A percentile compares a stretch with the other conserved stretches of the same genome.
Conservation (phyloP, 2,797 vertebrate species). For the Potorous gilbertii region DNA sequence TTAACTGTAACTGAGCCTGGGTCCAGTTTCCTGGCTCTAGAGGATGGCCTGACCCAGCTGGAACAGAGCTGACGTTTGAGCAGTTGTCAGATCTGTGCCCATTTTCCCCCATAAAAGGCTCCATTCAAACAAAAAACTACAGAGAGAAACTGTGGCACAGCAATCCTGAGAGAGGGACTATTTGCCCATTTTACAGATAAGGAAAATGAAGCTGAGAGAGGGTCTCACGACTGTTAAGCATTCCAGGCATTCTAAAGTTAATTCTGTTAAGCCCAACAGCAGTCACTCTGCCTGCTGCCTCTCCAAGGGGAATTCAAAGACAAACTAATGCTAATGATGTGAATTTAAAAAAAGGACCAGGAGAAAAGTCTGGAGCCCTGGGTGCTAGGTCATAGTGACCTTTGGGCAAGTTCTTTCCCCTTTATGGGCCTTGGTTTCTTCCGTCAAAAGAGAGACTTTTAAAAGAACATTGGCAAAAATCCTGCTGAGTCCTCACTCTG, state of each 20-base stretch:
- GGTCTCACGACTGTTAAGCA: not conserved
- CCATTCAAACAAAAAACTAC: constrained; percentile 58
- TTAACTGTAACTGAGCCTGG: constrained; percentile 54
- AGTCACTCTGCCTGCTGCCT: not conserved
- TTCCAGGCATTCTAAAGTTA: not conserved
- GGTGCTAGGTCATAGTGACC: not conserved
- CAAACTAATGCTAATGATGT: not conserved
- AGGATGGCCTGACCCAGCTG: constrained; percentile 51
- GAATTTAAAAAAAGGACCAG: not conserved
- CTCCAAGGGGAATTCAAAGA: not conserved
- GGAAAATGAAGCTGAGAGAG: not conserved
- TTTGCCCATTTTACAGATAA: not conserved
- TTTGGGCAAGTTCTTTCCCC: not conserved
- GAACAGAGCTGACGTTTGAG: constrained; percentile 66
- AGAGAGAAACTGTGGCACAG: constrained; percentile 42
- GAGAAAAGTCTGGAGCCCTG: not conserved
- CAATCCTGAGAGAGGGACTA: not conserved
- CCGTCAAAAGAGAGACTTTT: no score
- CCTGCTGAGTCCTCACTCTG: no score
- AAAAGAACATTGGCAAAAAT: no score
- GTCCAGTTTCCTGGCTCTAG: constrained; percentile 50
- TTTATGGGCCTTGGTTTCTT: not conserved
- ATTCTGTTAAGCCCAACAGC: not conserved
- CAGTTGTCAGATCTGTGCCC: constrained; percentile 21
- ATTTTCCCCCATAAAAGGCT: constrained; percentile 30